These are phyloP conservation scores for Karalla daura DNA, from an alignment of 2,797 vertebrate species.

Conservation along the genomic window DNA sequence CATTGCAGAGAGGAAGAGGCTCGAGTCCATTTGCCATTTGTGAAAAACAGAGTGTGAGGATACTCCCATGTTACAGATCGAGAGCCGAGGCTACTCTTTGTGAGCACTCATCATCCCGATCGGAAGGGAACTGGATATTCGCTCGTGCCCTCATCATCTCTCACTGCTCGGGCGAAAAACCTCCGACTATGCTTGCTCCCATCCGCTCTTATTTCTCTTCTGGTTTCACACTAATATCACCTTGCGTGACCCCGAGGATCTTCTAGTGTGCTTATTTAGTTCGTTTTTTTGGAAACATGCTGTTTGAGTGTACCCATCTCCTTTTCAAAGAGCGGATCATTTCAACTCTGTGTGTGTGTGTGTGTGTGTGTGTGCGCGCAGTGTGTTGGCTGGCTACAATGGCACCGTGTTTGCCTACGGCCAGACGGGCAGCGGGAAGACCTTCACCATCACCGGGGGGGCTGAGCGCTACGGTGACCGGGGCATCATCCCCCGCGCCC, in stretches of 20 bases:
- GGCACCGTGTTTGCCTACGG: conserved; percentile 98
- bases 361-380: conserved; percentile 62
- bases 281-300: background rate
- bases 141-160: too few relatives aligned
- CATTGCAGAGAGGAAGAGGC: conserved; percentile 51
- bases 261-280: background rate
- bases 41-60: conserved; percentile 40
- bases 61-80: too few relatives aligned
- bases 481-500: conserved; percentile 93
- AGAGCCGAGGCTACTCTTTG: too few relatives aligned
- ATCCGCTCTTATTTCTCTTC: background rate
- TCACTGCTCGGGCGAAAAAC: background rate
- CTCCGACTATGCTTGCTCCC: background rate
- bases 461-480: conserved; percentile 91
- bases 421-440: conserved; percentile 97
- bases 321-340: too few relatives aligned
- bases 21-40: conserved; percentile 48
- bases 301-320: too few relatives aligned
- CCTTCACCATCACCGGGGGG: conserved; percentile 96
- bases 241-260: background rate
- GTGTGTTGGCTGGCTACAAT: conserved; percentile 93
- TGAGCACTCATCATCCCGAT: too few relatives aligned
- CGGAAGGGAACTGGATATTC: too few relatives aligned
- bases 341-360: too few relatives aligned
- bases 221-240: background rate